Conservation (phyloP, 2,888 invertebrate species). For the Amphipoea oculea region DNA sequence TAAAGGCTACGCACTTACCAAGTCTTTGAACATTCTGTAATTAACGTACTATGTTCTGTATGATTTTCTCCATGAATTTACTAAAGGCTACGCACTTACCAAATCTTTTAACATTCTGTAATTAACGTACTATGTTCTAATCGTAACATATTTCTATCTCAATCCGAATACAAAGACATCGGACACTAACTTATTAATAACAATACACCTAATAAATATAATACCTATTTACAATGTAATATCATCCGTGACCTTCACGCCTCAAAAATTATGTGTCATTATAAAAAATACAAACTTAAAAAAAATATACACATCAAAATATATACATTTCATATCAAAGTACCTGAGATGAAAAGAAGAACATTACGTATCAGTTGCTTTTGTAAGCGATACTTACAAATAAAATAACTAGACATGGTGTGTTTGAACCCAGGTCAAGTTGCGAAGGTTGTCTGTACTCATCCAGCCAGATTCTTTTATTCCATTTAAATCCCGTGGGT, state of each 20-base stretch:
- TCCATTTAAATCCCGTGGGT: constrained; percentile 24
- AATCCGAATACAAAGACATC: constrained; percentile 2
- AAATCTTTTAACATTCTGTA: too few relatives aligned
- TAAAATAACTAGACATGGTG: background rate
- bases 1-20: too few relatives aligned
- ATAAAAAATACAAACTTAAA: constrained; percentile 24
- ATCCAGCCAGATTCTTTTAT: background rate
- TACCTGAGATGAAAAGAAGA: background rate
- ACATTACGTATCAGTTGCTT: constrained; percentile 31
- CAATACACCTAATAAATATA: constrained; percentile 7
- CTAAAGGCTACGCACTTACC: too few relatives aligned
- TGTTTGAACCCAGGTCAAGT: constrained; percentile 26
- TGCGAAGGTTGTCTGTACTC: constrained; percentile 13
- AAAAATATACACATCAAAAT: too few relatives aligned
- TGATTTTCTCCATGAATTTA: too few relatives aligned
- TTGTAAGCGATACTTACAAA: constrained; percentile 27
- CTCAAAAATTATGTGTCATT: constrained; percentile 5
- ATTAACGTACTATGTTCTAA: too few relatives aligned
- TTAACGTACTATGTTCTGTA: too few relatives aligned
- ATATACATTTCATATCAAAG: constrained; percentile 40
- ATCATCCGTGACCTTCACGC: constrained; percentile 40
- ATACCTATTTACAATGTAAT: constrained; percentile 31
- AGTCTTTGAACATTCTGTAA: too few relatives aligned
- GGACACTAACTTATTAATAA: constrained; percentile 28
- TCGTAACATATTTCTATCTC: background rate